Conservation (phyloP, 2,797 vertebrate species). For the Arrhamphus sclerolepis region DNA sequence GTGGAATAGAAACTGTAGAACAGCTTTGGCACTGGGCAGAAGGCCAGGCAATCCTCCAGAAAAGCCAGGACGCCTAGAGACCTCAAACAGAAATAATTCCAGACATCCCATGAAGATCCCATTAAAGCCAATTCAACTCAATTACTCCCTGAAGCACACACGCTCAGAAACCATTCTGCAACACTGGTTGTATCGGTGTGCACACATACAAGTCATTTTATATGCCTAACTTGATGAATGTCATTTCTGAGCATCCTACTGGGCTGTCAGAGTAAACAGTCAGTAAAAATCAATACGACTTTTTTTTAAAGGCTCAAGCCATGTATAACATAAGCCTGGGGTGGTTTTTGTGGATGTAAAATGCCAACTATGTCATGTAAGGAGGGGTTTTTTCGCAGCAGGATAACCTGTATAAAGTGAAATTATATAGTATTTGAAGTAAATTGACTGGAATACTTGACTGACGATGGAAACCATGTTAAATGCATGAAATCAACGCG, state of each 20-base stretch:
- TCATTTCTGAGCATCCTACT: constrained; percentile 35
- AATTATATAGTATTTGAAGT: constrained; percentile 5
- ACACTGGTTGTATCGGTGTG: constrained; percentile 19
- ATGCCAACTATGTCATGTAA: constrained; percentile 5
- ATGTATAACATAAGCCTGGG: constrained; percentile 36
- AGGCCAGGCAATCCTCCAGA: constrained; percentile 63
- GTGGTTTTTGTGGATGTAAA: constrained; percentile 19
- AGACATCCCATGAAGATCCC: constrained; percentile 72
- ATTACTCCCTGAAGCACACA: constrained; percentile 60
- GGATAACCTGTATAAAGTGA: constrained; percentile 24
- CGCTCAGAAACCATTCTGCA: constrained; percentile 39
- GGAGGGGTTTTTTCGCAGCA: constrained; percentile 20
- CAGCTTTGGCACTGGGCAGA: constrained; percentile 43
- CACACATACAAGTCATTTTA: constrained; percentile 22
- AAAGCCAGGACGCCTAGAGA: constrained; percentile 65
- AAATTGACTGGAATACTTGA: constrained; percentile 12
- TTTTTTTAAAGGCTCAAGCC: constrained; percentile 42
- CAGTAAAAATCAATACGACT: constrained; percentile 52
- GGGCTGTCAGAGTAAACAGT: constrained; percentile 32
- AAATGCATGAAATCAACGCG: not conserved
- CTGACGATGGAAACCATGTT: constrained; percentile 10
- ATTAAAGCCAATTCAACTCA: constrained; percentile 77
- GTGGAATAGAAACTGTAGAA: constrained; percentile 42
- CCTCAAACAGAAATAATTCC: constrained; percentile 78
- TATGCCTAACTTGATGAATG: constrained; percentile 39